Evolutionary conservation across 23 tunicate species (phyloP).

Genomic region (Ascidia mentula): DNA sequence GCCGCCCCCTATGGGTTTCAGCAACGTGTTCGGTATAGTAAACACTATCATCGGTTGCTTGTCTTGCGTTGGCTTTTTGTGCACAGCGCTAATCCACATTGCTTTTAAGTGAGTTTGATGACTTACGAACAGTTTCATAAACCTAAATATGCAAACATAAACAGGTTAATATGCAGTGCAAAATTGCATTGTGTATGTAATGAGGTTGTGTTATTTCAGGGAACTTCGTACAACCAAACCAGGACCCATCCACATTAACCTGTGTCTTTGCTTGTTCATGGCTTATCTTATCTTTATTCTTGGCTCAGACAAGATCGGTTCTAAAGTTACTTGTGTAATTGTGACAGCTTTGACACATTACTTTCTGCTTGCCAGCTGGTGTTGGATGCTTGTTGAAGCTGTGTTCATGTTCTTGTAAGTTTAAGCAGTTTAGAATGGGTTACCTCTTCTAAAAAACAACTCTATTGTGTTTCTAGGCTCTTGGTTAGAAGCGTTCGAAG

Average conservation of each 20-base stretch:
- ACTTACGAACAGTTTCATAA: too few species aligned
- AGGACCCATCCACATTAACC: constrained; percentile 8
- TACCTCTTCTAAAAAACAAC: background rate
- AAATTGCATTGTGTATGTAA: background rate
- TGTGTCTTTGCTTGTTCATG: background rate
- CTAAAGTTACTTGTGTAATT: background rate
- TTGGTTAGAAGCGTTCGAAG: background rate
- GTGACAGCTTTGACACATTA: background rate
- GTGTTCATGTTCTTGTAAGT: background rate
- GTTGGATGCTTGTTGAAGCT: constrained; percentile 10
- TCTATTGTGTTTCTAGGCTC: background rate
- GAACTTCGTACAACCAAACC: constrained; percentile 7
- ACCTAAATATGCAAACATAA: background rate
- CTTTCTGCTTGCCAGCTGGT: background rate
- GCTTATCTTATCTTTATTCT: background rate
- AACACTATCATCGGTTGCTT: background rate
- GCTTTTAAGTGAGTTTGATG: background rate
- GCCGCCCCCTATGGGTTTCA: background rate
- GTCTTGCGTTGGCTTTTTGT: background rate
- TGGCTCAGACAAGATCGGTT: background rate
- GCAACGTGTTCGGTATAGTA: background rate
- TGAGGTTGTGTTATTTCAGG: background rate
- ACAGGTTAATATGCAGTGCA: background rate
- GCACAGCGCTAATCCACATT: background rate
- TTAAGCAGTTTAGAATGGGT: background rate